Percentiles rank a stretch among this genome's conserved stretches.
These are phyloP conservation scores for Labeo rohita DNA, from an alignment of 2,113 vertebrate species.

Conservation along the genomic window DNA sequence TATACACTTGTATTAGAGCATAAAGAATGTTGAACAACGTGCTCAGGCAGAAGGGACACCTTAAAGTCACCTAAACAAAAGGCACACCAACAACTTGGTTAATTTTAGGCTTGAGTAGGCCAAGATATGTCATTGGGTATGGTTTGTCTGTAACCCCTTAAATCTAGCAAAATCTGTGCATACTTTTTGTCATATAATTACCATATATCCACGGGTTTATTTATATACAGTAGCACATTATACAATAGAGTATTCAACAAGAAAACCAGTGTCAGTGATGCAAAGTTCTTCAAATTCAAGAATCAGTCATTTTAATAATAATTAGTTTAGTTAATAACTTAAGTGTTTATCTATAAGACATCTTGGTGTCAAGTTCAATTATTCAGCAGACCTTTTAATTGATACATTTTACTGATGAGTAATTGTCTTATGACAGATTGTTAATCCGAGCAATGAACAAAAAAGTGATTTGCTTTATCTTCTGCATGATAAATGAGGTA, in stretches of 20 bases:
- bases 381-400: neutral
- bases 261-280: neutral
- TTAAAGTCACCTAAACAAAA: neutral
- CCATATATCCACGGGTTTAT: neutral
- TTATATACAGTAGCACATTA: neutral
- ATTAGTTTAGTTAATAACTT: neutral
- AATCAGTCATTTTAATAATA: neutral
- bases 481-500: conserved; percentile 2
- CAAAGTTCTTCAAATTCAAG: neutral
- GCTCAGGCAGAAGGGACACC: neutral
- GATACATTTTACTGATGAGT: neutral
- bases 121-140: neutral
- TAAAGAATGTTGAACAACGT: neutral
- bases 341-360: neutral
- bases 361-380: neutral
- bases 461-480: neutral
- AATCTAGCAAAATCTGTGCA: neutral
- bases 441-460: neutral
- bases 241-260: neutral
- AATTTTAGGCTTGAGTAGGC: neutral
- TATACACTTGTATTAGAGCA: neutral
- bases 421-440: neutral
- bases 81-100: neutral
- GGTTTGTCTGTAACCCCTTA: neutral
- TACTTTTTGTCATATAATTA: neutral